These are phyloP conservation scores for Achatina immaculata DNA, from an alignment of 1,140 invertebrate species.

Conservation along the genomic window DNA sequence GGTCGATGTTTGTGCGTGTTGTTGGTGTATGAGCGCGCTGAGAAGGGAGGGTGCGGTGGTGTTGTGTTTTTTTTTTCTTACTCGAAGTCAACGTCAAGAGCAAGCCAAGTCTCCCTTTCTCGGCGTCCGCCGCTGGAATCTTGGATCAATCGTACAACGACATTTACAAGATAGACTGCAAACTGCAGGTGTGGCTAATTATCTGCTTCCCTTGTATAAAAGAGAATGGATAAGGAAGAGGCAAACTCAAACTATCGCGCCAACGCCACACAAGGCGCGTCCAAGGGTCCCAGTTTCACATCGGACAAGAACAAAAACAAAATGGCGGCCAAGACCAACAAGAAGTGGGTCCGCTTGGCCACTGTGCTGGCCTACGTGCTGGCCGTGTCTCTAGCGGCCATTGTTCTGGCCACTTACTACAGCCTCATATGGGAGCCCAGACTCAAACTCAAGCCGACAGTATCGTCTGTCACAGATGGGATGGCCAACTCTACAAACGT, in stretches of 20 bases:
- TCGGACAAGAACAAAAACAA: constrained; percentile 55
- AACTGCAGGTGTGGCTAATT: constrained; percentile 22
- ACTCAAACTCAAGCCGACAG: constrained; percentile 54
- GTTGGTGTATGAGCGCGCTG: not conserved
- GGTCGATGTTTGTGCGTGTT: not conserved
- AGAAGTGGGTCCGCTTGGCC: constrained; percentile 83
- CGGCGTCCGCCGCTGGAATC: not conserved
- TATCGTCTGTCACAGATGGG: not conserved
- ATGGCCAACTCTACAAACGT: not conserved
- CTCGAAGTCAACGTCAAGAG: not conserved
- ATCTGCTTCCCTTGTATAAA: constrained; percentile 1
- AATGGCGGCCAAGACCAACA: constrained; percentile 71
- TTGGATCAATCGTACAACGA: constrained; percentile 10
- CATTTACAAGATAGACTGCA: constrained; percentile 2
- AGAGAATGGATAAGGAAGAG: constrained; percentile 60
- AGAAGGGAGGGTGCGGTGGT: not conserved
- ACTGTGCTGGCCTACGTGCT: constrained; percentile 96
- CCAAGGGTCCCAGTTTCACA: constrained; percentile 60
- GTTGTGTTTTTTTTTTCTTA: not conserved
- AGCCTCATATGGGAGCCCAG: constrained; percentile 94
- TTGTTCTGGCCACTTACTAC: constrained; percentile 95
- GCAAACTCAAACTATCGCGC: constrained; percentile 50
- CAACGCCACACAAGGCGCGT: constrained; percentile 47
- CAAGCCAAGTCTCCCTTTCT: not conserved
- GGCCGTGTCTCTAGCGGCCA: constrained; percentile 93